These are phyloP conservation scores for Mastacembelus armatus DNA, from an alignment of 2,797 vertebrate species.

Conservation along the genomic window DNA sequence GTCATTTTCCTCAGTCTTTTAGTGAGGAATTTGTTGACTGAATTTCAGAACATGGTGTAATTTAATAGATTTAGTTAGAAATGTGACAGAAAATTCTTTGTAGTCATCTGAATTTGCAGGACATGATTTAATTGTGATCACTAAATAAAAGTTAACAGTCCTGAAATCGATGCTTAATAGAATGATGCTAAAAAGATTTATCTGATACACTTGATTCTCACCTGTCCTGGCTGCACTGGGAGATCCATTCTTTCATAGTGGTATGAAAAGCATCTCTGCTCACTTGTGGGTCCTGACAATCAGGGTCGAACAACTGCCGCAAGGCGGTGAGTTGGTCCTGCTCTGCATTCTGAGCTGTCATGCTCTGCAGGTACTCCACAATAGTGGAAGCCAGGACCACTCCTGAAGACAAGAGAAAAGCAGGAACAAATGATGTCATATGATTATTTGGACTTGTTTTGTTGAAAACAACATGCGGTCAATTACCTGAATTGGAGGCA, in stretches of 20 bases:
- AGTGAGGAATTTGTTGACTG: no score
- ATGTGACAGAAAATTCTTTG: no score
- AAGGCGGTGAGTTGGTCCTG: constrained; percentile 75
- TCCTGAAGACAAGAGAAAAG: constrained; percentile 59
- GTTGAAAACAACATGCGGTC: background rate
- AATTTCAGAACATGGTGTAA: no score
- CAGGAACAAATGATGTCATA: background rate
- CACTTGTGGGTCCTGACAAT: constrained; percentile 70
- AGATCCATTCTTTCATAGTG: constrained; percentile 83
- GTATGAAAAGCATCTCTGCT: constrained; percentile 79
- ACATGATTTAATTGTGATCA: no score
- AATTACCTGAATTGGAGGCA: constrained; percentile 73
- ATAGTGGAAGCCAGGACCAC: constrained; percentile 80
- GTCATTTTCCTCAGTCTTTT: no score
- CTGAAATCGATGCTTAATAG: no score
- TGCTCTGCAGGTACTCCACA: constrained; percentile 77
- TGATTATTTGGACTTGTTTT: background rate
- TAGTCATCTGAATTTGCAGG: no score
- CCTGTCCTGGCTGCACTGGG: constrained; percentile 79
- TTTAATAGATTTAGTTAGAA: no score
- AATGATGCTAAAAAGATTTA: background rate
- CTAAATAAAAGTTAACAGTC: no score
- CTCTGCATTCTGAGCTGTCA: constrained; percentile 77
- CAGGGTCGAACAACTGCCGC: constrained; percentile 74
- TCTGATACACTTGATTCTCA: constrained; percentile 32